Evolutionary conservation across 2,888 invertebrate species (phyloP).

Genomic region (Gisinianus flammeolus): DNA sequence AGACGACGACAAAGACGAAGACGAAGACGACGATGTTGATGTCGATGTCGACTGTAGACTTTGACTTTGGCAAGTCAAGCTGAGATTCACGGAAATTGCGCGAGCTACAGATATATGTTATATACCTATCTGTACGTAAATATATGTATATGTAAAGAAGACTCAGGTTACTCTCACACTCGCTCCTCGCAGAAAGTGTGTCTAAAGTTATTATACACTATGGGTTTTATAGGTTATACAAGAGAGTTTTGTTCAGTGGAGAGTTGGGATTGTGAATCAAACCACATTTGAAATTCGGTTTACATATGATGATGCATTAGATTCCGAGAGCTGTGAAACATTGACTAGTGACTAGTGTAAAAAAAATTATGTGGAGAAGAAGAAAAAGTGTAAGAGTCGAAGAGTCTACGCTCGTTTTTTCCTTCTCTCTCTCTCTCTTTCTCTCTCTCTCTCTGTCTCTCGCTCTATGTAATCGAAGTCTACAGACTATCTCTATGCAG

Average conservation of each 20-base stretch:
- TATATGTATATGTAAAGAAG: neutral
- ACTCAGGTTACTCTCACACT: neutral
- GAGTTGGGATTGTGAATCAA: too few relatives aligned
- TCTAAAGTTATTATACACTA: too few relatives aligned
- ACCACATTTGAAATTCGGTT: constrained; percentile 3
- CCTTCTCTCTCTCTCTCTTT: too few relatives aligned
- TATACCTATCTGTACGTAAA: neutral
- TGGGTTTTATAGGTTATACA: too few relatives aligned
- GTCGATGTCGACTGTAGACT: neutral
- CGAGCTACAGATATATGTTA: neutral
- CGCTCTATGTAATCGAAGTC: too few relatives aligned
- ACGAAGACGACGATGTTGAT: neutral
- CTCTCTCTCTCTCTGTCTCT: too few relatives aligned
- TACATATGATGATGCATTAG: constrained; percentile 2
- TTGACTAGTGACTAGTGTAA: neutral
- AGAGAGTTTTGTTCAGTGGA: neutral
- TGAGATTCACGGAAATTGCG: neutral
- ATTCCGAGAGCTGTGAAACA: too few relatives aligned
- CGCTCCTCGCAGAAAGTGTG: neutral
- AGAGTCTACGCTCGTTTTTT: neutral
- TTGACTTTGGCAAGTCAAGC: neutral
- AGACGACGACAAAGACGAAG: neutral
- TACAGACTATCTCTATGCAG: too few relatives aligned
- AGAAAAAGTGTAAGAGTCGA: neutral
- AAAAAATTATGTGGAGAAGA: neutral